These are phyloP conservation scores for Sceliomorpha sp. DNA, from an alignment of 2,888 invertebrate genomes.

Conservation along the genomic window DNA sequence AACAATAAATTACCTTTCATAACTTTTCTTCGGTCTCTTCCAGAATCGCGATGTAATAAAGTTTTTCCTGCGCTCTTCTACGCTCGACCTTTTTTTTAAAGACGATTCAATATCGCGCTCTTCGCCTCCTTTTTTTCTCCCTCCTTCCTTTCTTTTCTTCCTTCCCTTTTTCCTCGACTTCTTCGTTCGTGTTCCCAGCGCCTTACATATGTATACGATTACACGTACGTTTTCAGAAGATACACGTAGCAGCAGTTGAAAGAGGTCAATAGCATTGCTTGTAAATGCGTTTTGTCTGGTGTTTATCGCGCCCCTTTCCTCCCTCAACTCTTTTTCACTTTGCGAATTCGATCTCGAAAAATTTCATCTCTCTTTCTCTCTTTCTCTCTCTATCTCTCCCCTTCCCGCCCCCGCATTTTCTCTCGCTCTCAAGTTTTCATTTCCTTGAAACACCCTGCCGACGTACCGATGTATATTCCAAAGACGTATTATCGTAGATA, in stretches of 20 bases:
- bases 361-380: neutral
- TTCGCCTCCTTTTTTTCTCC: no score
- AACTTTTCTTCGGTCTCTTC: conserved; percentile 53
- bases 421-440: no score
- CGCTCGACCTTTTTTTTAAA: conserved; percentile 20
- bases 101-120: no score
- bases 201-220: conserved; percentile 52
- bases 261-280: conserved; percentile 35
- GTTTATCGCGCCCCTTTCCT: conserved; percentile 17
- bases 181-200: conserved; percentile 29
- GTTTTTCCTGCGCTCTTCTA: conserved; percentile 17
- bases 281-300: conserved; percentile 33
- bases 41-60: conserved; percentile 51
- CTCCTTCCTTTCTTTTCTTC: no score
- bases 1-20: conserved; percentile 58
- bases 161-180: conserved; percentile 28
- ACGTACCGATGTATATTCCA: no score
- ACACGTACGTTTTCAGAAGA: conserved; percentile 31
- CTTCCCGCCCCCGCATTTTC: no score
- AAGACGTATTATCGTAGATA: no score
- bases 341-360: conserved; percentile 16
- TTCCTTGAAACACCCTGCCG: no score
- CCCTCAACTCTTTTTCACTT: conserved; percentile 15
- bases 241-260: conserved; percentile 14
- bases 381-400: neutral